Conservation (phyloP, 1,140 invertebrate species). For the Brachystomella parvula region DNA sequence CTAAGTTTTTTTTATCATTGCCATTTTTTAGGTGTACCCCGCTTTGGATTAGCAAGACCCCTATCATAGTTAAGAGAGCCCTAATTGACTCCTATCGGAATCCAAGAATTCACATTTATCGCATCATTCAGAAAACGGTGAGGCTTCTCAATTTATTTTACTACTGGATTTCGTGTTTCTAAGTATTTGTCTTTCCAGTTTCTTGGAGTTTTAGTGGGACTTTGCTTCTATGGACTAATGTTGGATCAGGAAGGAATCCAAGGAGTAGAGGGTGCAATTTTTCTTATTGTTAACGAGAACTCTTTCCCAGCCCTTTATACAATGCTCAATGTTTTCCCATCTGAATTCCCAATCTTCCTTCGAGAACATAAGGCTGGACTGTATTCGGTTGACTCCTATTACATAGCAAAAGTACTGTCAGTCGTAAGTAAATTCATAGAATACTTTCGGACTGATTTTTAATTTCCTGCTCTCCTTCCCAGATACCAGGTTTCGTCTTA, state of each 20-base stretch:
- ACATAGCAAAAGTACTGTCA: conserved; percentile 62
- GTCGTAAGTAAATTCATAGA: conserved; percentile 40
- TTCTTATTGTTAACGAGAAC: conserved; percentile 75
- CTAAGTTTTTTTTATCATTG: background rate
- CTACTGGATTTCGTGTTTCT: no score
- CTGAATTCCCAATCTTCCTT: conserved; percentile 66
- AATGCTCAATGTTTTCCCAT: conserved; percentile 65
- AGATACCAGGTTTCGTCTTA: conserved; percentile 67
- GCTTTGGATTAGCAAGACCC: conserved; percentile 56
- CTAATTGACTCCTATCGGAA: conserved; percentile 59
- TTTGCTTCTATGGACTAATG: conserved; percentile 63
- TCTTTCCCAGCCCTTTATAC: conserved; percentile 79
- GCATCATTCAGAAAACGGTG: conserved; percentile 69
- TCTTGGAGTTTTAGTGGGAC: conserved; percentile 63
- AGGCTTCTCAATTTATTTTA: conserved; percentile 41
- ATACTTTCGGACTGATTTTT: conserved; percentile 34
- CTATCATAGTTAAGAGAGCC: conserved; percentile 59
- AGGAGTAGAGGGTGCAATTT: conserved; percentile 69
- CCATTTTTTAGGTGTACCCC: conserved; percentile 47
- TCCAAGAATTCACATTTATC: conserved; percentile 59
- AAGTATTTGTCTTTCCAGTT: conserved; percentile 46
- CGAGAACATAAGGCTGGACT: conserved; percentile 68
- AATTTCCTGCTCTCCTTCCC: no score
- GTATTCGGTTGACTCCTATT: conserved; percentile 64
- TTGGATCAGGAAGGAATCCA: conserved; percentile 68